phyloP scores from a whole-genome alignment of 2,888 invertebrate species.

The Brachynemurus nebulosus region DNA sequence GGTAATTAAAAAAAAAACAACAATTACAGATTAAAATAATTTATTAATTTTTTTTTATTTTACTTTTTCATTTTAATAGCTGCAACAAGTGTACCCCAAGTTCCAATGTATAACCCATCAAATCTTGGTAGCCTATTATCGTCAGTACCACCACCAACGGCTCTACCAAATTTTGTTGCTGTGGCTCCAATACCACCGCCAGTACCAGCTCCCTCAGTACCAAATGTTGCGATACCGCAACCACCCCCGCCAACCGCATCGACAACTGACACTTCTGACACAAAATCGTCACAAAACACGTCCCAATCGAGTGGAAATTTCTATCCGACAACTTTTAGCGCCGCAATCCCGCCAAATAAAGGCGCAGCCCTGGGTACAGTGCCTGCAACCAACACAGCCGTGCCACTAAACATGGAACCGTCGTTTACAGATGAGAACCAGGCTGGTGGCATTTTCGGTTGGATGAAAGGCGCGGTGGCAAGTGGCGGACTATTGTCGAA shows the following conservation, averaged over 20 bases:
- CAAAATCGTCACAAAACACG: conserved; percentile 9
- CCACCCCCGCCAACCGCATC: conserved; percentile 17
- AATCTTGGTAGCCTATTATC: conserved; percentile 44
- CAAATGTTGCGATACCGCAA: conserved; percentile 12
- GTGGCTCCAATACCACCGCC: conserved; percentile 26
- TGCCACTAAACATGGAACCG: neutral
- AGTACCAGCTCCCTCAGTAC: conserved; percentile 15
- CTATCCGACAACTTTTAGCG: conserved; percentile 22
- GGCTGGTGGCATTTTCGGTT: conserved; percentile 44
- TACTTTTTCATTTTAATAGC: neutral
- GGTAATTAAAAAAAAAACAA: no score
- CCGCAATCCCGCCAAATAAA: conserved; percentile 31
- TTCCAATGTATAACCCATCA: conserved; percentile 22
- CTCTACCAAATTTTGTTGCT: conserved; percentile 49
- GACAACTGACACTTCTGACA: conserved; percentile 14
- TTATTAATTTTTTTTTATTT: neutral
- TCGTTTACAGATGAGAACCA: conserved; percentile 36
- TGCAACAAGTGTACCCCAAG: conserved; percentile 19
- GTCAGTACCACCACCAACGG: conserved; percentile 52
- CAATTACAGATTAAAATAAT: neutral
- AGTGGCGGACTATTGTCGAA: conserved; percentile 46
- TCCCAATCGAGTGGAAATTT: conserved; percentile 4
- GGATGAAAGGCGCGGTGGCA: conserved; percentile 56
- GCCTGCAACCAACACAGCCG: neutral
- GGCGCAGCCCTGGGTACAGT: conserved; percentile 19